Base-by-base conservation (phyloP, 2,113 vertebrate genomes). In the Embiotoca jacksoni region DNA sequence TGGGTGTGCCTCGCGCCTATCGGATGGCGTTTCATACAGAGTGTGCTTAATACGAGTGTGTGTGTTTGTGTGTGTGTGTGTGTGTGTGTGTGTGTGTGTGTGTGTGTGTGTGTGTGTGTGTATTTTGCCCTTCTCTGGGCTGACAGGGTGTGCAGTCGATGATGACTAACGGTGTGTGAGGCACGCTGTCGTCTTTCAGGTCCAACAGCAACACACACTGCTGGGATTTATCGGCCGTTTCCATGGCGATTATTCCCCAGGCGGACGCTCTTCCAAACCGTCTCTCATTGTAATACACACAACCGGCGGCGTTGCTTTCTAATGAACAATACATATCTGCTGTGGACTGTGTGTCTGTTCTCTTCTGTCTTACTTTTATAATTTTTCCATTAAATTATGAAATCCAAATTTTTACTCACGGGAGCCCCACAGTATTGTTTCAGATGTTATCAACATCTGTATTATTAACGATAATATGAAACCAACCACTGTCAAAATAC, bases 151-250 rank as follows among this genome's bases (percentile, higher is more conserved):
- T 79, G 58, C 68, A 55, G 72, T 31, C 60, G 49, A 68, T 52
- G 55, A 50, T 79, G 78, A 83, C 64, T 75, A 83, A 83, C 31
- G 23, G 58, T 70, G 75, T 82, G 74, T 57, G 78, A 86, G 71
- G 44, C 55, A 37, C n/a, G 8, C 46, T 71, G 72, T 49, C 30
- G n/a, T 63, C 70, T 73, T 77, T 60, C 53, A 36, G 73, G 80
- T 86, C 84, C 79, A 73, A 83, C 75, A 75, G 76, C 61, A 78
- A 82, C 76, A 86, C 72, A 72, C 74, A 56, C 60, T 46, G 66
- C 57, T 56, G 31, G 80, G 75, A 81, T 90, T 84, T 88, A 80
- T 79, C 72, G 87, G 79, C 54, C 23, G 77, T 90, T 86, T 83
- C 89, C 81, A 91, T 79, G 66, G 75, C 6, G 6, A 84, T 76